Base-by-base conservation (phyloP, 2,113 vertebrate genomes). In the Lipotes vexillifer region DNA sequence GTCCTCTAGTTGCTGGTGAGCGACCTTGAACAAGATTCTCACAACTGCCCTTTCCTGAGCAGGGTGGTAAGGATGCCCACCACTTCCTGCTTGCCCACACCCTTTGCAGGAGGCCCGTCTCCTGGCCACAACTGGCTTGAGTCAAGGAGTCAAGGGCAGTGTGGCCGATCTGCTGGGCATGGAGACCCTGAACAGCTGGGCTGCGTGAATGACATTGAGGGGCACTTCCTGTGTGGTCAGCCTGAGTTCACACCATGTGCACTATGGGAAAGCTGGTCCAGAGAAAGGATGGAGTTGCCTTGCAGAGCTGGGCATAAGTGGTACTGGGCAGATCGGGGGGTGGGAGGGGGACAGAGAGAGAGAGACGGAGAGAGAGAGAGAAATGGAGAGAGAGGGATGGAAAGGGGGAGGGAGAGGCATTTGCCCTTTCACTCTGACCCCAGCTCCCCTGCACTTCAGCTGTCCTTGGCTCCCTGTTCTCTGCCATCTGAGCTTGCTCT, bases 271-370 rank as follows among this genome's bases (percentile, higher is more conserved):
- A 52, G n/a, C n/a, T 2, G 4, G 49, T 55, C 55, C 55, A 27
- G 33, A 55, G 52, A 29, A 14, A 49, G 41, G 36, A 29, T 0
- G 2, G 21, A 77, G 63, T 46, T 1, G 0, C 87, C 21, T 52
- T 17, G 38, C 36, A 31, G 74, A 83, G 17, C 0, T 13, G 14
- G 66, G 27, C 7, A n/a, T 6, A 18, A 31, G 49, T n/a, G 5
- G 21, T 25, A 36, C 20, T 1, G 2, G 4, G 44, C 20, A 27
- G 49, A 41, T 5, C 1, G 5, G 1, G 18, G 8, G 44, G 5
- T 33, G 17, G 57, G 8, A 59, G 17, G 55, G 55, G 55, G 20
- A 57, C 14, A 36, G 10, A 29, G 72, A 2, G 6, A 57, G 55
- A 57, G 55, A 18, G 17, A 55, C 1, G 52, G 52, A 18, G 17